Conservation (phyloP, 1,140 invertebrate species). For the Ips nitidus region DNA sequence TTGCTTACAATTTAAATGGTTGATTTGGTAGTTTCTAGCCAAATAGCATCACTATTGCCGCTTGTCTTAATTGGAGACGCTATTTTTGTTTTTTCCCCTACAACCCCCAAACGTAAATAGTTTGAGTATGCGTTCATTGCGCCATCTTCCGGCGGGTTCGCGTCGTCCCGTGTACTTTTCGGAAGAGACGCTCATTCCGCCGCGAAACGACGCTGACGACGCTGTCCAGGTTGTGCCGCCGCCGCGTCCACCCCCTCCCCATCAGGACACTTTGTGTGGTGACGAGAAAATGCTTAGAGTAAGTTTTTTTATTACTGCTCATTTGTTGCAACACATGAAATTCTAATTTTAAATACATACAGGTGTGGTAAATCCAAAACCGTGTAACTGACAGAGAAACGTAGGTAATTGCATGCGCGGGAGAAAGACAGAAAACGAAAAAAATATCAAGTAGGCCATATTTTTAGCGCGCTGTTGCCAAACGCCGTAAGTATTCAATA, state of each 20-base stretch:
- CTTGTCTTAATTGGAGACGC: no score
- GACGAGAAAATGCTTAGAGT: constrained; percentile 41
- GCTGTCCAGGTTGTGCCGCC: constrained; percentile 35
- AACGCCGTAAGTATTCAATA: no score
- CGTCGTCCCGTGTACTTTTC: constrained; percentile 44
- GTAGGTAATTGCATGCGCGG: no score
- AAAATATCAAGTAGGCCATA: no score
- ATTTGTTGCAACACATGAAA: neutral
- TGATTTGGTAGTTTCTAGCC: no score
- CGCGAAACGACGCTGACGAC: constrained; percentile 34
- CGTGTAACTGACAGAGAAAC: no score
- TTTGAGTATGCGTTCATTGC: constrained; percentile 13
- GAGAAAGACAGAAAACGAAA: no score
- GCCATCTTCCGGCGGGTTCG: constrained; percentile 41
- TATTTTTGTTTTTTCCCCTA: no score
- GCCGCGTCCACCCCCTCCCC: constrained; percentile 42
- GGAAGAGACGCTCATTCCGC: constrained; percentile 37
- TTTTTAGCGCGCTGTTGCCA: no score
- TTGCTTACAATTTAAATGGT: no score
- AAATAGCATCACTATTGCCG: no score
- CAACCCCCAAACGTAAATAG: no score
- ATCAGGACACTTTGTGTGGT: constrained; percentile 4
- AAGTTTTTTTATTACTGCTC: neutral
- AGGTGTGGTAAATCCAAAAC: neutral
- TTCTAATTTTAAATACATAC: neutral